Conservation (phyloP, 2,113 vertebrate species). For the Protobothrops flavoviridis region DNA sequence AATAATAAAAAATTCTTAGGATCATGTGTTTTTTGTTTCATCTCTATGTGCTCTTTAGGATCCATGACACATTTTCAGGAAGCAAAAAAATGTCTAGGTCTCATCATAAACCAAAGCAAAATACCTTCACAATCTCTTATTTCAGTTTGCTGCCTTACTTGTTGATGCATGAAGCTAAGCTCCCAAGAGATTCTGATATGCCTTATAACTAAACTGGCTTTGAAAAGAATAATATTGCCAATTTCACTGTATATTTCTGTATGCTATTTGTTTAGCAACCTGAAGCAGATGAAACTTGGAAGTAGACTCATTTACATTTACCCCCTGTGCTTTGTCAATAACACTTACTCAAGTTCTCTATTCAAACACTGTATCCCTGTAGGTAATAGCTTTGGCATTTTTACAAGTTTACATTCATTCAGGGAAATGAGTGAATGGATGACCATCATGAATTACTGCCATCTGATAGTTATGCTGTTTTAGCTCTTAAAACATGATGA, state of each 20-base stretch:
- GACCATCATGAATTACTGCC: constrained; percentile 32
- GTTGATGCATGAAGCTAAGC: constrained; percentile 5
- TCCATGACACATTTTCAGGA: not conserved
- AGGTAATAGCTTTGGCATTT: not conserved
- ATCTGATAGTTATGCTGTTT: constrained; percentile 41
- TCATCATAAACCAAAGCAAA: not conserved
- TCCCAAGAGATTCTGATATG: constrained; percentile 28
- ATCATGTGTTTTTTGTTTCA: constrained; percentile 9
- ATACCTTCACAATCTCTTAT: constrained; percentile 24
- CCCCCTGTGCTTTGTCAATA: not conserved
- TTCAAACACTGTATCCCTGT: not conserved
- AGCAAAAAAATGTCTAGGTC: constrained; percentile 32
- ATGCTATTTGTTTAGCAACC: not conserved
- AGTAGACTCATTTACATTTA: not conserved
- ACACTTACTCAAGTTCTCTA: constrained; percentile 4
- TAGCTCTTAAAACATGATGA: constrained; percentile 37
- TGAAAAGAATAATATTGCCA: not conserved
- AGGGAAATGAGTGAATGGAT: constrained; percentile 38
- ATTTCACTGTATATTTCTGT: not conserved
- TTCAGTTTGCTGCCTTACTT: constrained; percentile 14
- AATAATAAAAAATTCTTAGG: not conserved
- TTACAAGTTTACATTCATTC: constrained; percentile 26
- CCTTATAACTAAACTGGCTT: constrained; percentile 31
- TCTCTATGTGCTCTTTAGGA: constrained; percentile 16
- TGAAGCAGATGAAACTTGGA: not conserved